These are phyloP conservation scores for Maccullochella peelii DNA, from an alignment of 2,113 vertebrate species.

Conservation along the genomic window DNA sequence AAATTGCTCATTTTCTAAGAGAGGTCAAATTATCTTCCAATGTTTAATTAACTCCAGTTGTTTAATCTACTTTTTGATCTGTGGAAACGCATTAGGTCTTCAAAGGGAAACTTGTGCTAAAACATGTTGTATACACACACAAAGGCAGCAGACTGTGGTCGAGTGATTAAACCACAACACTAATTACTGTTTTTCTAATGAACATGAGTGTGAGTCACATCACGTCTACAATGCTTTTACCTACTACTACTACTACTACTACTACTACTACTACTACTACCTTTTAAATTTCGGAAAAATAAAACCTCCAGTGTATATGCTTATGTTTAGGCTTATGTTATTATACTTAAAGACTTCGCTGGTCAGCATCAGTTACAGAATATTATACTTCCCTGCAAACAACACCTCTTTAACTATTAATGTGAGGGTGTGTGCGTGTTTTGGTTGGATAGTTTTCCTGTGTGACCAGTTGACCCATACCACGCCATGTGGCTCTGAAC, in stretches of 20 bases:
- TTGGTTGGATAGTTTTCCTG: conserved; percentile 40
- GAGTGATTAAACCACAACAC: conserved; percentile 17
- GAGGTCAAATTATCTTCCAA: not conserved
- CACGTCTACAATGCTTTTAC: not conserved
- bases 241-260: no score
- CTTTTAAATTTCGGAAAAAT: not conserved
- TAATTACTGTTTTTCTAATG: conserved; percentile 15
- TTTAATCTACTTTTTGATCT: conserved; percentile 23
- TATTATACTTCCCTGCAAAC: conserved; percentile 6
- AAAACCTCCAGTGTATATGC: no score
- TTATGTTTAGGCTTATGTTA: not conserved
- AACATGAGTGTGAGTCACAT: not conserved
- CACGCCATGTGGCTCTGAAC: conserved; percentile 28
- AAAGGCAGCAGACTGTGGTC: not conserved
- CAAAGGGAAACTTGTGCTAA: not conserved
- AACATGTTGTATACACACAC: not conserved
- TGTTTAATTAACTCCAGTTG: conserved; percentile 11
- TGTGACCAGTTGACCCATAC: conserved; percentile 33
- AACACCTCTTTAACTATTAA: conserved; percentile 55
- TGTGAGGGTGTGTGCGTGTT: conserved; percentile 19
- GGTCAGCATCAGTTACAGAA: conserved; percentile 27
- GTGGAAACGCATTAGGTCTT: not conserved
- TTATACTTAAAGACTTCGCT: not conserved
- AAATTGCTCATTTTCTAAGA: not conserved
- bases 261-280: no score